Percentiles rank a stretch among this genome's conserved stretches.
phyloP scores from a whole-genome alignment of 2,113 vertebrate species.

The Eulemur macaco region DNA sequence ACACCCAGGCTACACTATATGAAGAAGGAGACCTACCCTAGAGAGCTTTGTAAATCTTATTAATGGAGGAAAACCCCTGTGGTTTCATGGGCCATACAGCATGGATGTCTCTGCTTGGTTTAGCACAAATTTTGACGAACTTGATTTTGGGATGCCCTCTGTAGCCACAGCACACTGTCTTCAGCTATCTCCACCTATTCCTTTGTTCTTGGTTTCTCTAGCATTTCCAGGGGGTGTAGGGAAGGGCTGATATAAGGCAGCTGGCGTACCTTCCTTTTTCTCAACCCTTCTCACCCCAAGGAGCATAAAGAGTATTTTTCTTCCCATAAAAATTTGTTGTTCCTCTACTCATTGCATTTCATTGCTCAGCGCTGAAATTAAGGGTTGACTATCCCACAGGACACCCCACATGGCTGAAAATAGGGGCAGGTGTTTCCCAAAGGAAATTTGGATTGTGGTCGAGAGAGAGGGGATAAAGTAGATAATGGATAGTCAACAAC shows the following conservation, averaged over 20 bases:
- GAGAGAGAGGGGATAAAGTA: neutral
- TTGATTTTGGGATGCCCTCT: neutral
- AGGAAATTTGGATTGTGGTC: neutral
- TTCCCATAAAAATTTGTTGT: neutral
- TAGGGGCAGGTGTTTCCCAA: neutral
- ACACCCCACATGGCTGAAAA: neutral
- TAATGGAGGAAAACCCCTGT: neutral
- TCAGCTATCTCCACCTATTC: fast-evolving
- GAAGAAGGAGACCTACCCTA: neutral
- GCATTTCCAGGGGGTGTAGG: neutral
- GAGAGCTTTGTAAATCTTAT: neutral
- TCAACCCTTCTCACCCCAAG: neutral
- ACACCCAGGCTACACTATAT: neutral
- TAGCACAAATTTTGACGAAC: neutral
- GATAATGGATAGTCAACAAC: neutral
- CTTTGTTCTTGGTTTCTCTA: neutral
- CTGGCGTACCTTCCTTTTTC: neutral
- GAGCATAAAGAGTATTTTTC: neutral
- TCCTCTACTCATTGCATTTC: neutral
- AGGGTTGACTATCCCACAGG: neutral
- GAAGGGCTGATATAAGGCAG: neutral
- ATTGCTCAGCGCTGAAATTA: neutral
- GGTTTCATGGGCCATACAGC: neutral
- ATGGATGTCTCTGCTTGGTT: neutral
- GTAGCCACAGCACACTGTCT: neutral